Conservation (phyloP, 2,888 invertebrate genomes). For the Dynastes tityus region DNA sequence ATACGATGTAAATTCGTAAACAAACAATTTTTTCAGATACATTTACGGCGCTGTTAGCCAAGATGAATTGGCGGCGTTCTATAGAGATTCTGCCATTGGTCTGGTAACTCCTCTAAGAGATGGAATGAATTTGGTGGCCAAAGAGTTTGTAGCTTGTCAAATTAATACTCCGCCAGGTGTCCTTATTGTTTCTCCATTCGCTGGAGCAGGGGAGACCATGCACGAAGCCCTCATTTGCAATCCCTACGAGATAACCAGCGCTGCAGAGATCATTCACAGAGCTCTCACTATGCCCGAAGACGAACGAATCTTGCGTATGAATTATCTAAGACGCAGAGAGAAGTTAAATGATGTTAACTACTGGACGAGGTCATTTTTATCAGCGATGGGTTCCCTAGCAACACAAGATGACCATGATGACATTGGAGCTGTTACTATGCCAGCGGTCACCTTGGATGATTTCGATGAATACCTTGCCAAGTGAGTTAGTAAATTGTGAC, state of each 20-base stretch:
- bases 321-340: slow-evolving; percentile 85
- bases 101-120: slow-evolving; percentile 90
- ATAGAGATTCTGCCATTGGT: slow-evolving; percentile 89
- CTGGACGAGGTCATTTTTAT: slow-evolving; percentile 91
- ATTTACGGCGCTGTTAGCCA: slow-evolving; percentile 92
- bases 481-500: slow-evolving; percentile 72
- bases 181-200: slow-evolving; percentile 90
- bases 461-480: slow-evolving; percentile 91
- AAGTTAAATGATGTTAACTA: slow-evolving; percentile 88
- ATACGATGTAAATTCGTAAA: no score
- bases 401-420: slow-evolving; percentile 85
- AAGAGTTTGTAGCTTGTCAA: slow-evolving; percentile 94
- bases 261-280: slow-evolving; percentile 89
- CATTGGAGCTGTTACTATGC: slow-evolving; percentile 88
- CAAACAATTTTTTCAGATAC: slow-evolving; percentile 69
- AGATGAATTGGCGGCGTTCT: slow-evolving; percentile 89
- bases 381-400: slow-evolving; percentile 86
- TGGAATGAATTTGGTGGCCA: slow-evolving; percentile 94
- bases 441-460: slow-evolving; percentile 91
- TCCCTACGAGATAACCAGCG: slow-evolving; percentile 90
- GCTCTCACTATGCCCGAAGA: slow-evolving; percentile 94
- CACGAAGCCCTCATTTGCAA: slow-evolving; percentile 93
- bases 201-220: slow-evolving; percentile 95
- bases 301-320: slow-evolving; percentile 89
- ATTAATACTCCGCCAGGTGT: slow-evolving; percentile 89